phyloP scores from a whole-genome alignment of 2,888 invertebrate genomes.

The Lithophane socia region DNA sequence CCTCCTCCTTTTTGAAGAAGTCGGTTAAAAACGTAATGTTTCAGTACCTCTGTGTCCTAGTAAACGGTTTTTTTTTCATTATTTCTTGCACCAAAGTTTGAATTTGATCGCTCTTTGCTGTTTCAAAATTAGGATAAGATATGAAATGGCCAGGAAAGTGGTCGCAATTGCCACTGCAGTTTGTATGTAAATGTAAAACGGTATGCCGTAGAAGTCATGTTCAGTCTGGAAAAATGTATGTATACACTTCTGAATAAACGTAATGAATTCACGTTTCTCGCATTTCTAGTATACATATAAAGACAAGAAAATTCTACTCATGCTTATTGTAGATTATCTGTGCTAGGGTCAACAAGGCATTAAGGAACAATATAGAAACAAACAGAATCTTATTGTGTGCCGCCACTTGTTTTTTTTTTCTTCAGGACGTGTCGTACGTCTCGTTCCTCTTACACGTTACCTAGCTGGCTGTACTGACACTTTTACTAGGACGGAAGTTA shows the following conservation, averaged over 20 bases:
- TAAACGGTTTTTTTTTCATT: slow-evolving; percentile 1
- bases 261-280: not conserved
- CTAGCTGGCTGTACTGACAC: too few relatives aligned
- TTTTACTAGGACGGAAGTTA: not conserved
- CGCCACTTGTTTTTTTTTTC: not conserved
- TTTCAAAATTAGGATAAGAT: slow-evolving; percentile 14
- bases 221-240: not conserved
- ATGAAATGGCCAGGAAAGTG: slow-evolving; percentile 12
- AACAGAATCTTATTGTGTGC: not conserved
- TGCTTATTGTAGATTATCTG: not conserved
- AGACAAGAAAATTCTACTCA: not conserved
- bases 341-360: not conserved
- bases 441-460: not conserved
- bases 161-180: slow-evolving; percentile 29
- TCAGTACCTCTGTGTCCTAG: not conserved
- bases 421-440: too few relatives aligned
- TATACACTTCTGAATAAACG: slow-evolving; percentile 6
- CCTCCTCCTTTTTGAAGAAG: too few relatives aligned
- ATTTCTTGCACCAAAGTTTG: not conserved
- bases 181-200: slow-evolving; percentile 6
- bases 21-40: too few relatives aligned
- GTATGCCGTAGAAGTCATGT: not conserved
- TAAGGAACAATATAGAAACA: not conserved
- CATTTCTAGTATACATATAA: not conserved
- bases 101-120: not conserved